These are phyloP conservation scores for Podarcis lilfordi DNA, from an alignment of 2,797 vertebrate species.

Conservation along the genomic window DNA sequence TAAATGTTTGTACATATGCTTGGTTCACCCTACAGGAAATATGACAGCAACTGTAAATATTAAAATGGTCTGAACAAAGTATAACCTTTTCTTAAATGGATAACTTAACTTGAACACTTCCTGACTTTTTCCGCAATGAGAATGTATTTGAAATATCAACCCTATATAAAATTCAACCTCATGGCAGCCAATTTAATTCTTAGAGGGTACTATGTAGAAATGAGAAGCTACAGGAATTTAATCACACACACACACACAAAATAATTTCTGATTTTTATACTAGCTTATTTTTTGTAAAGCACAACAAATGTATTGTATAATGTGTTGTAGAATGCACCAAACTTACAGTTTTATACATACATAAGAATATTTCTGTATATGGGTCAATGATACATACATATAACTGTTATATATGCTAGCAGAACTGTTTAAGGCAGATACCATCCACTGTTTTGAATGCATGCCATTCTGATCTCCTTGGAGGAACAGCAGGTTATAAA, in stretches of 20 bases:
- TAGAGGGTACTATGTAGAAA: constrained; percentile 45
- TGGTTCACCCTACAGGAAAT: constrained; percentile 60
- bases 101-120: constrained; percentile 59
- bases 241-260: too few relatives aligned
- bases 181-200: constrained; percentile 50
- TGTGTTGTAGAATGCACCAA: background rate
- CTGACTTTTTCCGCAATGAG: constrained; percentile 63
- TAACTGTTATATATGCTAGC: too few relatives aligned
- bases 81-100: constrained; percentile 60
- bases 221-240: constrained; percentile 4
- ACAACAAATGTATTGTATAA: background rate
- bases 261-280: too few relatives aligned
- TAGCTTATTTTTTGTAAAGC: background rate
- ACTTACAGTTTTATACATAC: background rate
- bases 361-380: background rate
- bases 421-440: too few relatives aligned
- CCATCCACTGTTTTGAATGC: too few relatives aligned
- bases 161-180: constrained; percentile 52
- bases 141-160: constrained; percentile 64
- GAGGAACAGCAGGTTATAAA: too few relatives aligned
- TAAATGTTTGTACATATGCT: constrained; percentile 52
- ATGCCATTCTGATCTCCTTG: too few relatives aligned
- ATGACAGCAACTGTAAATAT: constrained; percentile 69
- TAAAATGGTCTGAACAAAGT: constrained; percentile 66
- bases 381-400: background rate